These are phyloP conservation scores for Grammomys dolichurus DNA, from an alignment of 2,113 vertebrate species.

Conservation along the genomic window DNA sequence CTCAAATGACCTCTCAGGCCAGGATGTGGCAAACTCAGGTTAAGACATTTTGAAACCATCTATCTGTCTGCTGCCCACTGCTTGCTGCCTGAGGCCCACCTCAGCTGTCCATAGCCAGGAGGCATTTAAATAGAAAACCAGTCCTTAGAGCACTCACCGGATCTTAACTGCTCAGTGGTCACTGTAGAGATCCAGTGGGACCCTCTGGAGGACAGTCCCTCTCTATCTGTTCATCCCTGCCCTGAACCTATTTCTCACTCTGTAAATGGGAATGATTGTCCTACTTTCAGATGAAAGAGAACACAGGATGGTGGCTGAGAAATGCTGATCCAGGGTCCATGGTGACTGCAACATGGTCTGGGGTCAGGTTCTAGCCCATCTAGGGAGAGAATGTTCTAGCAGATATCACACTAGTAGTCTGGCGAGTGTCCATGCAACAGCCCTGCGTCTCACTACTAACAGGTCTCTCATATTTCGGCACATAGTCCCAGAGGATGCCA, in stretches of 20 bases:
- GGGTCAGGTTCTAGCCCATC: background rate
- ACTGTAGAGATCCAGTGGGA: rapidly evolving
- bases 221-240: background rate
- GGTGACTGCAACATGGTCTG: background rate
- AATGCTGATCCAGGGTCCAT: background rate
- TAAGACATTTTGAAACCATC: background rate
- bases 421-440: background rate
- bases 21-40: background rate
- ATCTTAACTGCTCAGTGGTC: background rate
- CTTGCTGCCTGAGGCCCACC: background rate
- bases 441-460: background rate
- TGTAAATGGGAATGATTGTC: background rate
- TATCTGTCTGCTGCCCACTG: background rate
- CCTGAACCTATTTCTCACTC: background rate
- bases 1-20: background rate
- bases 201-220: background rate
- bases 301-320: background rate
- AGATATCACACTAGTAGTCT: background rate
- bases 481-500: background rate
- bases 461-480: background rate
- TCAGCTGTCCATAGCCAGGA: background rate
- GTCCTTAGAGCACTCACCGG: background rate
- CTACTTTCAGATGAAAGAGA: background rate
- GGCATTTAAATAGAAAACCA: background rate
- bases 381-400: background rate